phyloP scores from a whole-genome alignment of 2,113 vertebrate species.

The Callocephalon fimbriatum region DNA sequence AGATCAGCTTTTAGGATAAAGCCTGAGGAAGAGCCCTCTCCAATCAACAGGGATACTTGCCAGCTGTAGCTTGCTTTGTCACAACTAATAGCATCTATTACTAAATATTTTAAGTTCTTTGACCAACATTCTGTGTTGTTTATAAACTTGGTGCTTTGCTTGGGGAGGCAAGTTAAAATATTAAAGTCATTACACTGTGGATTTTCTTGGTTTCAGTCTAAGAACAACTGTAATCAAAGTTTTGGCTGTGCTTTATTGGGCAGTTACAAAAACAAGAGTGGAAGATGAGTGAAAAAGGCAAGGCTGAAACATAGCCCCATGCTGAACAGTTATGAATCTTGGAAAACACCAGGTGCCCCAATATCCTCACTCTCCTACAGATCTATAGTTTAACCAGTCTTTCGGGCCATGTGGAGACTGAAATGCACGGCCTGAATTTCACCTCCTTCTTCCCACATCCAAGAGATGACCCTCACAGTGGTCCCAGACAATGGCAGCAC shows the following conservation, averaged over 20 bases:
- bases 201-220: accelerated
- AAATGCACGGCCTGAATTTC: background rate
- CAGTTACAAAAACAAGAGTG: background rate
- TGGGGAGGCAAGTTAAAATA: background rate
- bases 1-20: background rate
- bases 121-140: background rate
- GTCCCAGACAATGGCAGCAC: background rate
- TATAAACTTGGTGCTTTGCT: background rate
- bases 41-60: accelerated
- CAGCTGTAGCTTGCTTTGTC: background rate
- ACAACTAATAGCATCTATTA: background rate
- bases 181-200: background rate
- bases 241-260: background rate
- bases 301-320: background rate
- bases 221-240: background rate
- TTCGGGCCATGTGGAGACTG: background rate
- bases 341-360: background rate
- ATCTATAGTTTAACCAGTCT: background rate
- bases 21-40: background rate
- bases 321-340: background rate
- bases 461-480: background rate
- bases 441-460: background rate
- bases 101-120: background rate
- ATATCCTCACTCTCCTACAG: background rate
- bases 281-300: background rate